A percentile compares a stretch with the other conserved stretches of the same genome.
These are phyloP conservation scores for Misgurnus mizolepis DNA, from an alignment of 2,113 vertebrate genomes.

Conservation along the genomic window DNA sequence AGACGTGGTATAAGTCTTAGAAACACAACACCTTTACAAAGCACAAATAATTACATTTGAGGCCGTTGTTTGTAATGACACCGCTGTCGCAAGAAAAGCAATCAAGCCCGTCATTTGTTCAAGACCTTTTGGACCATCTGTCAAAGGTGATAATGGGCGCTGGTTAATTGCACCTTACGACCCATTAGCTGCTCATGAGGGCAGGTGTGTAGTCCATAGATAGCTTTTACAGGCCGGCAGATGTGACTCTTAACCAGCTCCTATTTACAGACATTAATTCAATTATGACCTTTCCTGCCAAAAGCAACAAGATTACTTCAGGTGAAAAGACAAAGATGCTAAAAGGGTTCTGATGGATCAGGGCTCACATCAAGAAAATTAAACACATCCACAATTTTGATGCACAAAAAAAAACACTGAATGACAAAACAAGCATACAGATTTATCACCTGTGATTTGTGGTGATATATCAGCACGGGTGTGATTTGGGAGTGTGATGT, in stretches of 20 bases:
- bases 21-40: not conserved
- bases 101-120: slow-evolving; percentile 15
- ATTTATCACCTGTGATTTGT: too few relatives aligned
- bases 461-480: too few relatives aligned
- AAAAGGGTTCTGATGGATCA: slow-evolving; percentile 10
- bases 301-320: slow-evolving; percentile 16
- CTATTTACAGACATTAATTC: slow-evolving; percentile 46
- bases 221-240: slow-evolving; percentile 33
- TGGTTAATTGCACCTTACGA: slow-evolving; percentile 46
- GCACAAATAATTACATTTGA: slow-evolving; percentile 8
- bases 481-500: too few relatives aligned
- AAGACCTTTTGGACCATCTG: slow-evolving; percentile 54
- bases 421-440: too few relatives aligned
- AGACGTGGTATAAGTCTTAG: not conserved
- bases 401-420: not conserved
- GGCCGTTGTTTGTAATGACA: not conserved
- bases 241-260: slow-evolving; percentile 30
- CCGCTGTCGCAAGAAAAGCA: not conserved
- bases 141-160: slow-evolving; percentile 37
- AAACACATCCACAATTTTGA: not conserved
- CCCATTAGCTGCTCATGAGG: slow-evolving; percentile 47
- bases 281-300: slow-evolving; percentile 30
- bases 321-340: slow-evolving; percentile 14
- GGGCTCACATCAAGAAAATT: not conserved
- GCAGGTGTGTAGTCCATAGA: slow-evolving; percentile 34